phyloP scores from a whole-genome alignment of 92 coral and sea anemone genomes.

The Phenganax subtilis region DNA sequence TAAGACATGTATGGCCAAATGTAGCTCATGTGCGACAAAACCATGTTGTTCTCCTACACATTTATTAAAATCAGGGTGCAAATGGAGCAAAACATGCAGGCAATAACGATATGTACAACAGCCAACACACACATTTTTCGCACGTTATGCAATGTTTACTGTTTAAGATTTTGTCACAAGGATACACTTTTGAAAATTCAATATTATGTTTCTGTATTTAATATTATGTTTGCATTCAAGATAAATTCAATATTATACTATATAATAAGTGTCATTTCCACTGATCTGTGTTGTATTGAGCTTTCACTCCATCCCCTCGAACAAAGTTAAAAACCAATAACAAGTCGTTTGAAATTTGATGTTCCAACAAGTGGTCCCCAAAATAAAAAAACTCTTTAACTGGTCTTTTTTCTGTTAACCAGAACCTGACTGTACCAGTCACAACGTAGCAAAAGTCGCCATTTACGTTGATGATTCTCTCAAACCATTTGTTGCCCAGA shows the following conservation, averaged over 20 bases:
- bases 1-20: slow-evolving; percentile 45
- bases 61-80: slow-evolving; percentile 11
- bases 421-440: slow-evolving; percentile 35
- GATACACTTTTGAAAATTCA: no score
- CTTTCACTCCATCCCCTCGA: slow-evolving; percentile 36
- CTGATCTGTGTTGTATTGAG: neutral
- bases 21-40: slow-evolving; percentile 23
- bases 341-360: slow-evolving; percentile 39
- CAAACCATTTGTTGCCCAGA: slow-evolving; percentile 38
- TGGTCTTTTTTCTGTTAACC: slow-evolving; percentile 31
- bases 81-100: slow-evolving; percentile 26
- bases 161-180: no score
- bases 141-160: no score
- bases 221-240: no score
- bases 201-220: no score
- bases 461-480: slow-evolving; percentile 41
- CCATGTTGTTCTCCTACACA: slow-evolving; percentile 31
- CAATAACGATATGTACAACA: slow-evolving; percentile 2
- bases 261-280: neutral
- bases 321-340: slow-evolving; percentile 37
- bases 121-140: no score
- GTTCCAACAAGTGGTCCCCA: slow-evolving; percentile 22
- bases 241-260: no score
- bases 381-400: slow-evolving; percentile 33
- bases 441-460: slow-evolving; percentile 37